Conservation (phyloP, 2,113 vertebrate genomes). For the Gambusia holbrooki region DNA sequence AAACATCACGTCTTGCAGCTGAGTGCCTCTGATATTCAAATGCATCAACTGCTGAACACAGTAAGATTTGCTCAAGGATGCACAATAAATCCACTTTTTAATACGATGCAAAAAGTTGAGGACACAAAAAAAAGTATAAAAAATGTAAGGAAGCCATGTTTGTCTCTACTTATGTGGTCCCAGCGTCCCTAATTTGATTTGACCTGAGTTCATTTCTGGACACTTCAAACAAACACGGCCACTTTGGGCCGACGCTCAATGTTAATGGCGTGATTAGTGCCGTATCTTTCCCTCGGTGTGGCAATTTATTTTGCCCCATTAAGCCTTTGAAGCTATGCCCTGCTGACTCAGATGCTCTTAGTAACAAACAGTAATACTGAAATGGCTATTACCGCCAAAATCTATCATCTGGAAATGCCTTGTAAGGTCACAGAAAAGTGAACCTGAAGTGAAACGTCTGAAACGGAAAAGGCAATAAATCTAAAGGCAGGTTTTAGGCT, state of each 20-base stretch:
- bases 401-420: conserved; percentile 72
- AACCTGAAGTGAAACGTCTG: conserved; percentile 48
- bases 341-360: conserved; percentile 78
- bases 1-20: conserved; percentile 41
- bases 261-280: conserved; percentile 78
- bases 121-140: conserved; percentile 25
- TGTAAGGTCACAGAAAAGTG: conserved; percentile 62
- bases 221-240: conserved; percentile 70
- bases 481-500: conserved; percentile 20
- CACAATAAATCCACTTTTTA: conserved; percentile 8
- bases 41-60: not conserved
- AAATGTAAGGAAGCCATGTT: conserved; percentile 13
- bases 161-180: conserved; percentile 37
- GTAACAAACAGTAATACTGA: conserved; percentile 78
- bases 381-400: conserved; percentile 68
- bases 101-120: conserved; percentile 21
- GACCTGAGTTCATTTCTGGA: conserved; percentile 64
- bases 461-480: conserved; percentile 56
- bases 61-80: conserved; percentile 38
- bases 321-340: conserved; percentile 72
- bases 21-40: conserved; percentile 7
- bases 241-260: conserved; percentile 68
- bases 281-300: conserved; percentile 68
- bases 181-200: conserved; percentile 64
- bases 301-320: conserved; percentile 78